Evolutionary conservation across 1,140 invertebrate genomes (phyloP).

Genomic region (Drosophila funebris): DNA sequence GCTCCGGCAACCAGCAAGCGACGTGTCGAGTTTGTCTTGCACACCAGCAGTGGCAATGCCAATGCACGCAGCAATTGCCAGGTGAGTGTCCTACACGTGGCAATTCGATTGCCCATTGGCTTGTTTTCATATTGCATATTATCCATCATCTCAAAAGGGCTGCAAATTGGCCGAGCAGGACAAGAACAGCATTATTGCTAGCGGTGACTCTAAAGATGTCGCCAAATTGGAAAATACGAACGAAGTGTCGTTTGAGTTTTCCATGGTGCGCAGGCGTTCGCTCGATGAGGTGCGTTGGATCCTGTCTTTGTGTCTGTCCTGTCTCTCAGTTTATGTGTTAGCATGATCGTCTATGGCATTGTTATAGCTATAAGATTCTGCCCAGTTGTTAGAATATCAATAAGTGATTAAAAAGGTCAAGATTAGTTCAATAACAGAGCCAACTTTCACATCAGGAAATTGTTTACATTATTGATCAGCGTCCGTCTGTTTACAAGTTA

Average conservation of each 20-base stretch:
- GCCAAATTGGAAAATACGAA: conserved; percentile 62
- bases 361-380: background rate
- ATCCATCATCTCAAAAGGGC: conserved; percentile 56
- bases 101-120: background rate
- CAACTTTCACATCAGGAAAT: no score
- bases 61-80: conserved; percentile 49
- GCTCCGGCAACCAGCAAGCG: conserved; percentile 42
- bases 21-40: conserved; percentile 66
- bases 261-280: conserved; percentile 78
- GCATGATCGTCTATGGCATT: background rate
- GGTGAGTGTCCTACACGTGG: conserved; percentile 48
- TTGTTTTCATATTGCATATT: conserved; percentile 29
- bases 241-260: conserved; percentile 79
- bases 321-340: background rate
- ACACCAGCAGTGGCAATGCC: conserved; percentile 10
- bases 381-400: background rate
- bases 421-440: no score
- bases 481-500: no score
- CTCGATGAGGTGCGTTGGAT: conserved; percentile 76
- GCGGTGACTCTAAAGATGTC: conserved; percentile 44
- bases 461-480: no score
- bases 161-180: conserved; percentile 75
- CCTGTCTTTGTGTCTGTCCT: conserved; percentile 19
- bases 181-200: conserved; percentile 42
- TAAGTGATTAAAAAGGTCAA: no score